Percentiles rank a stretch among this genome's conserved stretches.
Evolutionary conservation across 1,140 invertebrate species (phyloP).

Genomic region (Euschistus heros): DNA sequence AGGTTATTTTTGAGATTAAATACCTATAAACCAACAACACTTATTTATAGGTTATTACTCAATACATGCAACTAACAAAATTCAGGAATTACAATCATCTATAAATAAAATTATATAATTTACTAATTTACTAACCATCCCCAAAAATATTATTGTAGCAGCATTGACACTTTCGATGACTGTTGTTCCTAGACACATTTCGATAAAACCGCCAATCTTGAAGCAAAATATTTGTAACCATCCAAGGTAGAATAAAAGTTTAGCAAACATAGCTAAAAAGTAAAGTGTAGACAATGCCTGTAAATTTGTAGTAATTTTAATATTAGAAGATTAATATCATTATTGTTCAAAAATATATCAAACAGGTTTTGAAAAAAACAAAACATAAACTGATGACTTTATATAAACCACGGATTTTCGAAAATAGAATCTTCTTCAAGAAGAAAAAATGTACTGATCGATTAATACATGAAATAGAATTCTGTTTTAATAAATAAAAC

Average conservation of each 20-base stretch:
- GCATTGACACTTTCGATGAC: slow-evolving; percentile 84
- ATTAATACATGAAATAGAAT: no score
- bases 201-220: slow-evolving; percentile 68
- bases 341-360: neutral
- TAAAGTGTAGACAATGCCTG: slow-evolving; percentile 76
- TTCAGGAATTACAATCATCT: no score
- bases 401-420: neutral
- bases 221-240: slow-evolving; percentile 75
- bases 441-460: no score
- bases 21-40: no score
- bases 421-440: no score
- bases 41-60: no score
- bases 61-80: no score
- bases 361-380: neutral
- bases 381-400: neutral
- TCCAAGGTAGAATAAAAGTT: slow-evolving; percentile 78
- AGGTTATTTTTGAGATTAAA: no score
- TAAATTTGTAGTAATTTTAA: slow-evolving; percentile 28
- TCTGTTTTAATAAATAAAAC: no score
- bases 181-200: slow-evolving; percentile 67
- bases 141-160: slow-evolving; percentile 83
- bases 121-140: slow-evolving; percentile 51
- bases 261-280: slow-evolving; percentile 81
- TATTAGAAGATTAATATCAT: neutral
- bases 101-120: no score